A percentile compares a stretch with the other conserved stretches of the same genome.
phyloP scores from a whole-genome alignment of 2,797 vertebrate genomes.

The Bucorvus abyssinicus region DNA sequence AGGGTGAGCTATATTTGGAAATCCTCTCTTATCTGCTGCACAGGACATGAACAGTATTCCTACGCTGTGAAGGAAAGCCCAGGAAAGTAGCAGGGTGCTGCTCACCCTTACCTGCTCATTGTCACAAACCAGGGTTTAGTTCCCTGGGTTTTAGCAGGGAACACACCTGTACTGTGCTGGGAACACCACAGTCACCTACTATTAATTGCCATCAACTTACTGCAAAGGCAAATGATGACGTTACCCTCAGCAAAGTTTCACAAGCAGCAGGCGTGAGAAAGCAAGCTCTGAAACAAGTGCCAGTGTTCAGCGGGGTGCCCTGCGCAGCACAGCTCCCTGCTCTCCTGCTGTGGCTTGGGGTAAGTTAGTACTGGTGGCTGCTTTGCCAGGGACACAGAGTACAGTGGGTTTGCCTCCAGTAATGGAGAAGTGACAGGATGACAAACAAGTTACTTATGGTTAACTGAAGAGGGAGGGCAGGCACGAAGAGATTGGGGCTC shows the following conservation, averaged over 20 bases:
- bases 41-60: not conserved
- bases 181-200: not conserved
- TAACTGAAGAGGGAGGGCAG: not conserved
- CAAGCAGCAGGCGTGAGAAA: not conserved
- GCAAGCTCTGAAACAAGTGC: not conserved
- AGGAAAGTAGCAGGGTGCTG: not conserved
- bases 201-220: not conserved
- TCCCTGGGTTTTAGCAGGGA: not conserved
- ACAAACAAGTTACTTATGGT: not conserved
- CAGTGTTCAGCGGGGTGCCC: not conserved
- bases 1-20: not conserved
- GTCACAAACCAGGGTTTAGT: not conserved
- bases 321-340: fast-evolving
- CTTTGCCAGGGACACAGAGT: not conserved
- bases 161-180: not conserved
- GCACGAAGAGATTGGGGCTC: not conserved
- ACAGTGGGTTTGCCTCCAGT: not conserved
- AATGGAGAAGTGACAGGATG: not conserved
- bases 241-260: not conserved
- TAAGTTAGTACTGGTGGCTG: not conserved
- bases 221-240: not conserved
- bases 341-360: not conserved
- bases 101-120: not conserved
- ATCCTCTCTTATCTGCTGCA: not conserved
- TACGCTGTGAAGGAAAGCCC: not conserved